A percentile compares a stretch with the other conserved stretches of the same genome.
These are phyloP conservation scores for Chrysopilus asiliformis DNA, from an alignment of 2,888 invertebrate species.

Conservation along the genomic window DNA sequence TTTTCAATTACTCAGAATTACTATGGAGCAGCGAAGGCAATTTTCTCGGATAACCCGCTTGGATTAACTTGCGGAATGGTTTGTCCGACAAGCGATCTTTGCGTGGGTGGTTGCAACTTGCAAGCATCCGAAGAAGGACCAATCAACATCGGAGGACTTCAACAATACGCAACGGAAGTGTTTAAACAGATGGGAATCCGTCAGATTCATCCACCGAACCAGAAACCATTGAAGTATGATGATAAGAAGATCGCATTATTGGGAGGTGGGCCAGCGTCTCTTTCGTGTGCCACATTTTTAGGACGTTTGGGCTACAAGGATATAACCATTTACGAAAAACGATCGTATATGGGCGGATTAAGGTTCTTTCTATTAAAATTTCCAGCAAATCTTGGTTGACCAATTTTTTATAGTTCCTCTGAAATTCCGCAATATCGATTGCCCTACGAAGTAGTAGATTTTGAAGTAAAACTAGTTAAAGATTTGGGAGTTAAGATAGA, in stretches of 20 bases:
- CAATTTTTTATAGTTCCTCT: constrained; percentile 53
- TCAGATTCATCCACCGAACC: constrained; percentile 69
- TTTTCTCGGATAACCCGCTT: constrained; percentile 93
- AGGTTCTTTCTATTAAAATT: constrained; percentile 40
- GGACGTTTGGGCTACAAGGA: constrained; percentile 85
- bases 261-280: constrained; percentile 92
- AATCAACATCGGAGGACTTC: constrained; percentile 96
- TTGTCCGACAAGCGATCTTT: constrained; percentile 95
- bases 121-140: constrained; percentile 94
- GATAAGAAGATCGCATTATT: constrained; percentile 63
- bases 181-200: constrained; percentile 89
- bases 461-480: constrained; percentile 79
- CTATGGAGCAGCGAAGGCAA: constrained; percentile 92
- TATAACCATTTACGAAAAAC: constrained; percentile 85
- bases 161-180: constrained; percentile 93
- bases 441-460: constrained; percentile 83
- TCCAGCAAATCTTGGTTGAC: neutral
- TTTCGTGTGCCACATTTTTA: constrained; percentile 93
- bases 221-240: constrained; percentile 36
- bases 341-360: constrained; percentile 76
- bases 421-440: constrained; percentile 97
- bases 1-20: constrained; percentile 55
- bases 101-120: constrained; percentile 95
- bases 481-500: constrained; percentile 87
- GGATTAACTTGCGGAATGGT: constrained; percentile 97